Evolutionary conservation across 2,888 invertebrate genomes (phyloP), one percentile per base, ranked within the genome.

Genomic region (Steinernema scapterisci): DNA sequence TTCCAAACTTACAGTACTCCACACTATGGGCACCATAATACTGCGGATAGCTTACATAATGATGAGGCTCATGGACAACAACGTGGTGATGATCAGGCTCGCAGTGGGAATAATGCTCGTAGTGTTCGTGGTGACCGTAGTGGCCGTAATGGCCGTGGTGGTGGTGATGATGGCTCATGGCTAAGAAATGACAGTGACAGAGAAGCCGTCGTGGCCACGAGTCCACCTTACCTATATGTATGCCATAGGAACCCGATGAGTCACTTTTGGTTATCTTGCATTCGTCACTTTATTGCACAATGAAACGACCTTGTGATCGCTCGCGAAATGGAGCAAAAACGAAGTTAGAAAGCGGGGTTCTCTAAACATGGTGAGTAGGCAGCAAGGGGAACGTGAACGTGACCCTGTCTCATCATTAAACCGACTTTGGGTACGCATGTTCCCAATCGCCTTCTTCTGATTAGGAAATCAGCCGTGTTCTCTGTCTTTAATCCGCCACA

Each of bases 111-210:
- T 31, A 27, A 13, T 21, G 63, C 31, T 63, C 27, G 63, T 31
- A 38, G 27, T 63, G 31, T 16, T 63, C 31, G 19, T 63, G 31
- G 38, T 63, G 38, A 31, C 25, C 16, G 16, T 63, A 31, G 38
- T 31, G 31, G 31, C 52, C 52, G 23, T 52, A 23, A 52, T 52
- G 52, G 11, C 52, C 52, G 23, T 31, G n/a, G 38, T 63, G 31
- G 63, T 63, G 63, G 31, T 63, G 63, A 31, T 63, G 27, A 31
- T 63, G 27, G 63, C 63, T 63, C 63, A 63, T 63, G 31, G 16
- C 31, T 2, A 27, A 16, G 5, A n/a, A 31, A 31, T 31, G 19
- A 63, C 63, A 63, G 63, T n/a, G 63, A 31, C 63, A n/a, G 16
- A 16, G n/a, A 63, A 16, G 27, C 38, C 9, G 38, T 9, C 38